A percentile compares a stretch with the other conserved stretches of the same genome.
Evolutionary conservation across 2,888 invertebrate species (phyloP).

Genomic region (Notocelia uddmanniana): DNA sequence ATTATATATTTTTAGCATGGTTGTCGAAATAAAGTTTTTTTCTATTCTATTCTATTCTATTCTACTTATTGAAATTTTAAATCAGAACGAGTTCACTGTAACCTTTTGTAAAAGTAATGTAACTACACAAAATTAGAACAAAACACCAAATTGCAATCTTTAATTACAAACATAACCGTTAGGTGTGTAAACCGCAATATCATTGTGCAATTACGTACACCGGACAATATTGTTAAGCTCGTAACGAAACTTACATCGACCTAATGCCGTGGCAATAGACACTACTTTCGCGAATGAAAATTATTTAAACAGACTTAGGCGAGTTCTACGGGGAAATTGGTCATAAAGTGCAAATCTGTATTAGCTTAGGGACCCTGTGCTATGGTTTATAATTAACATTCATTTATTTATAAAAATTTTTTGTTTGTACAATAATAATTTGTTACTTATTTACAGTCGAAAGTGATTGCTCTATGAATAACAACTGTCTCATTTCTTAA

Average conservation of each 20-base stretch:
- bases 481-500: slow-evolving; percentile 4
- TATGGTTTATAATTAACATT: slow-evolving; percentile 44
- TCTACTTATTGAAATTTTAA: no score
- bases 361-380: slow-evolving; percentile 42
- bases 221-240: slow-evolving; percentile 19
- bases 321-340: slow-evolving; percentile 37
- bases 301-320: slow-evolving; percentile 31
- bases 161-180: slow-evolving; percentile 46
- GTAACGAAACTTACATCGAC: slow-evolving; percentile 6
- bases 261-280: slow-evolving; percentile 22
- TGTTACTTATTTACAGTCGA: slow-evolving; percentile 8
- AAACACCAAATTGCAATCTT: slow-evolving; percentile 42
- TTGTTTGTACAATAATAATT: slow-evolving; percentile 16
- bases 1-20: no score
- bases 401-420: slow-evolving; percentile 29
- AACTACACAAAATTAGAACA: slow-evolving; percentile 28
- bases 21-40: no score
- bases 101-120: slow-evolving; percentile 3
- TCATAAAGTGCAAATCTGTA: slow-evolving; percentile 46
- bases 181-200: slow-evolving; percentile 45
- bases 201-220: slow-evolving; percentile 44
- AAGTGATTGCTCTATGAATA: slow-evolving; percentile 8
- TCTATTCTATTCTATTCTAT: no score
- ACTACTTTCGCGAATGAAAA: slow-evolving; percentile 8
- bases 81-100: background rate